Evolutionary conservation across 2,888 invertebrate genomes (phyloP), one percentile per base, ranked within the genome.

Genomic region (Thelaira solivaga): DNA sequence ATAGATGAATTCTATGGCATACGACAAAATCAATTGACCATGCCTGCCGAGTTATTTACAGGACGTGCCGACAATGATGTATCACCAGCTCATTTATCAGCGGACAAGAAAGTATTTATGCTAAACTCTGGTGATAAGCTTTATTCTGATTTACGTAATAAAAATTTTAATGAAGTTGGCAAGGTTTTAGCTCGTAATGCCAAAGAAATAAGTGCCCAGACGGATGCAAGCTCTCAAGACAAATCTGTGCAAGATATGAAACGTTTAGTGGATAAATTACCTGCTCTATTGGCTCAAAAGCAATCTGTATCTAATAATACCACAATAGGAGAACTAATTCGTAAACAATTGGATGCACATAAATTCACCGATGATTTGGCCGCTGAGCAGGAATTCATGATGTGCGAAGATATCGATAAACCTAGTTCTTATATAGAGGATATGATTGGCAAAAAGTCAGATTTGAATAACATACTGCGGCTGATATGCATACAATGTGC

Each of bases 221-320:
- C 96, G 86, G 94, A 96, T 88, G 96, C 97, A 85, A 92, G 94
- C 26, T 94, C 96, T 86, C 92, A 92, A 55, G 95, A 96, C 67
- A 96, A 95, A 87, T 94, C 97, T 0, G 95, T 99, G n/a, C 95
- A 96, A 84, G 97, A 98, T 89, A 96, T 98, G 90, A 97, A 97
- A 86, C 93, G 95, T 85, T 97, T 97, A 88, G 98, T 98, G 2
- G 94, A 96, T 34, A 93, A 94, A 61, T 90, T 98, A 80, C 97
- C 97, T 0, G 94, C 95, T 83, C 92, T 98, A 90, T 90, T 97
- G 84, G 94, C 94, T 18, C 94, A 94, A 81, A 97, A 97, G 85
- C 93, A 95, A 85, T 96, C 96, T 1, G 90, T 97, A n/a, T 94
- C 95, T 31, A 90, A 92, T 88, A 97, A 98, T 85, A 97, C 96